These are phyloP conservation scores for Perdita meconis DNA, from an alignment of 2,888 invertebrate genomes.

Conservation along the genomic window DNA sequence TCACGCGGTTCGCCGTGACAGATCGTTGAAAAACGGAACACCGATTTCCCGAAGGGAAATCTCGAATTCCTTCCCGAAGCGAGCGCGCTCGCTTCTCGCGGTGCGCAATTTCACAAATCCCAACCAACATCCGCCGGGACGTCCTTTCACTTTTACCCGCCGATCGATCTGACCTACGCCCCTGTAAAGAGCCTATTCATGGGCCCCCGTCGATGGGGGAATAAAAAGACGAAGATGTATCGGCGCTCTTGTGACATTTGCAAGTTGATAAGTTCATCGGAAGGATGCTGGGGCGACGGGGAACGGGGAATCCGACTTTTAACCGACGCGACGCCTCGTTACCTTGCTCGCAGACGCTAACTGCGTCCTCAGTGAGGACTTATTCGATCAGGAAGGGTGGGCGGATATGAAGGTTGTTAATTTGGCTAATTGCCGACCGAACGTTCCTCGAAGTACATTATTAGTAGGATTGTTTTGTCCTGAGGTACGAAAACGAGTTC, in stretches of 20 bases:
- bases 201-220: slow-evolving; percentile 40
- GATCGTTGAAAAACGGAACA: neutral
- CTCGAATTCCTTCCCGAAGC: slow-evolving; percentile 46
- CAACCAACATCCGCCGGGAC: slow-evolving; percentile 38
- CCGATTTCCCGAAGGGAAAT: slow-evolving; percentile 28
- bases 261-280: slow-evolving; percentile 72
- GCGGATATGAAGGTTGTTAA: too few relatives aligned
- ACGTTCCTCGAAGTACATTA: too few relatives aligned
- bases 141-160: slow-evolving; percentile 74
- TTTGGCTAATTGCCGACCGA: too few relatives aligned
- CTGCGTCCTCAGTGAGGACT: neutral
- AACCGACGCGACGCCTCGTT: slow-evolving; percentile 15
- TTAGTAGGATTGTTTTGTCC: too few relatives aligned
- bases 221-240: slow-evolving; percentile 50
- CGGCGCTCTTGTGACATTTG: slow-evolving; percentile 65
- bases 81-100: slow-evolving; percentile 15
- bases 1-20: neutral
- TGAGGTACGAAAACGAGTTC: too few relatives aligned
- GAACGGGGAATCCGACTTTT: slow-evolving; percentile 44
- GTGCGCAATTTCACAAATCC: slow-evolving; percentile 61
- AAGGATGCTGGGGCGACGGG: neutral
- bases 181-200: slow-evolving; percentile 58
- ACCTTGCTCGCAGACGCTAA: slow-evolving; percentile 2
- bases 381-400: neutral
- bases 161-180: slow-evolving; percentile 75